These are phyloP conservation scores for Crotophaga sulcirostris DNA, from an alignment of 2,113 vertebrate genomes.

Conservation along the genomic window DNA sequence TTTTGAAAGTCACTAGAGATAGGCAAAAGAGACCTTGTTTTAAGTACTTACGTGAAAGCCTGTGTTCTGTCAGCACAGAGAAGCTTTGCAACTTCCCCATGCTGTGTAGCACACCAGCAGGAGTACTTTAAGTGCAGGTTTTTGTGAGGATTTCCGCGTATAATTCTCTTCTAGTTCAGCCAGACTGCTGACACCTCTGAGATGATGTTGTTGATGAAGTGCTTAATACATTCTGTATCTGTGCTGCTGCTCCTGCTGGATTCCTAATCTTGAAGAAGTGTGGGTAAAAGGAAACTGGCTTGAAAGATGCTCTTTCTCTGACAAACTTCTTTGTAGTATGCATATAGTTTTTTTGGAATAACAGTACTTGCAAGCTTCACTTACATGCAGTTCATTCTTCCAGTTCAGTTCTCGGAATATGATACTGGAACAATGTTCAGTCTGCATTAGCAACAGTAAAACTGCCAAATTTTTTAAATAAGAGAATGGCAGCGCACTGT, in stretches of 20 bases:
- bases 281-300: background rate
- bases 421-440: background rate
- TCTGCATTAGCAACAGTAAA: background rate
- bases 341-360: rapidly evolving
- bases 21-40: background rate
- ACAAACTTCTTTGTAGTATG: background rate
- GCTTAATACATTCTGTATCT: background rate
- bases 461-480: background rate
- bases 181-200: background rate
- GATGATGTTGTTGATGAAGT: slow-evolving; percentile 37
- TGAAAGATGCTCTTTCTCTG: background rate
- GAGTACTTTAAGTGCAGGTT: background rate
- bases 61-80: background rate
- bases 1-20: background rate
- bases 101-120: background rate
- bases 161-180: background rate
- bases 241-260: background rate
- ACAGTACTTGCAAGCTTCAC: background rate
- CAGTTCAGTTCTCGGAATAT: background rate
- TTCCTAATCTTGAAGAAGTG: background rate
- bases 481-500: rapidly evolving
- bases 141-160: background rate
- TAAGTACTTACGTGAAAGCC: background rate
- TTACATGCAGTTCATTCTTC: background rate
- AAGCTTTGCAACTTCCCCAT: background rate